Evolutionary conservation across 2,888 invertebrate genomes (phyloP).

Genomic region (Microdon myrmicae): DNA sequence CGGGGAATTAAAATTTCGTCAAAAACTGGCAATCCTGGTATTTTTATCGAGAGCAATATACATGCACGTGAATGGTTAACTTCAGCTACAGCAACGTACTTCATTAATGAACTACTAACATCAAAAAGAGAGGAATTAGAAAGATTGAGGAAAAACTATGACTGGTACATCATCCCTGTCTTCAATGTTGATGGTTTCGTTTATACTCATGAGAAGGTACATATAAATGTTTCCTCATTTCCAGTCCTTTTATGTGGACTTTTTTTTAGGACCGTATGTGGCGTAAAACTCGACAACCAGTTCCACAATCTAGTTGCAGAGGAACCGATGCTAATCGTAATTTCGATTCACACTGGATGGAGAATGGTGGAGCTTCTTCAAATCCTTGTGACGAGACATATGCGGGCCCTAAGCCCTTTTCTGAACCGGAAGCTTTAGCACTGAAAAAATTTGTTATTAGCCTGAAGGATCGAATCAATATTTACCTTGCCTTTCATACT

Average conservation of each 20-base stretch:
- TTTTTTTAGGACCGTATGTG: constrained; percentile 71
- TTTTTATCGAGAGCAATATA: constrained; percentile 75
- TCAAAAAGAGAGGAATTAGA: constrained; percentile 70
- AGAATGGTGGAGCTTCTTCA: constrained; percentile 67
- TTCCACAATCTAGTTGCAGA: constrained; percentile 58
- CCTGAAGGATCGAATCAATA: constrained; percentile 66
- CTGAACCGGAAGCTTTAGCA: constrained; percentile 70
- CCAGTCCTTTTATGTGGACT: background rate
- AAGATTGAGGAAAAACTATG: constrained; percentile 73
- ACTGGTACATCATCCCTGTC: constrained; percentile 81
- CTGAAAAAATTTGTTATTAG: constrained; percentile 67
- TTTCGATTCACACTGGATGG: constrained; percentile 63
- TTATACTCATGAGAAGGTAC: constrained; percentile 73
- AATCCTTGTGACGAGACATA: constrained; percentile 66
- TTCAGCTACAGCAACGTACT: constrained; percentile 75
- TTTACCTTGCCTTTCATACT: constrained; percentile 73
- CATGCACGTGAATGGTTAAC: constrained; percentile 80
- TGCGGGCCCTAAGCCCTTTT: constrained; percentile 70
- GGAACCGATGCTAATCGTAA: constrained; percentile 65
- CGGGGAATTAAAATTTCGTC: constrained; percentile 70
- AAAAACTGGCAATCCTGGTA: constrained; percentile 68
- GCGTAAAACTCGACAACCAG: constrained; percentile 73
- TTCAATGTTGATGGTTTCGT: constrained; percentile 81
- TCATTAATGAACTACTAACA: constrained; percentile 77
- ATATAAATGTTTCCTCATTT: constrained; percentile 54